Evolutionary conservation across 2,797 vertebrate genomes (phyloP).

Genomic region (Parotocinclus haroldoi): DNA sequence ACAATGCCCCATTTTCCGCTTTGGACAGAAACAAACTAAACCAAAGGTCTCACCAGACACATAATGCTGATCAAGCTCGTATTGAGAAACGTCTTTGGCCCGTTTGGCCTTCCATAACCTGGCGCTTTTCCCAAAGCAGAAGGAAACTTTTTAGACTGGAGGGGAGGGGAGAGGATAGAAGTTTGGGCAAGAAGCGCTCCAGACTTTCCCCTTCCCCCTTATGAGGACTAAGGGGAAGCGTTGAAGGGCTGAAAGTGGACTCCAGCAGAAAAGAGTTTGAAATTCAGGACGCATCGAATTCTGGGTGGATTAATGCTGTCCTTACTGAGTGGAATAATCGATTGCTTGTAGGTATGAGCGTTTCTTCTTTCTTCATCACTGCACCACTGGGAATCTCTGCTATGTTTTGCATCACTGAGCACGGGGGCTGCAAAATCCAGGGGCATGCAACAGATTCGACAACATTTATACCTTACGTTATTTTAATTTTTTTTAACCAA

Average conservation of each 20-base stretch:
- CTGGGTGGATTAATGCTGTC: constrained; percentile 63
- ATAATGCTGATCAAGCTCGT: too few species aligned
- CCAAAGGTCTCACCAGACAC: too few species aligned
- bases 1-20: too few species aligned
- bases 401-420: neutral
- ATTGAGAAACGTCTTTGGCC: neutral
- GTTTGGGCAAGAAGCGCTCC: constrained; percentile 58
- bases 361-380: constrained; percentile 24
- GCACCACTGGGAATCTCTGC: neutral
- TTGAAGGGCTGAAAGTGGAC: constrained; percentile 40
- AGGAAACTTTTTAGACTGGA: constrained; percentile 30
- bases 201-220: constrained; percentile 40
- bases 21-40: too few species aligned
- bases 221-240: constrained; percentile 50
- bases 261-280: constrained; percentile 21
- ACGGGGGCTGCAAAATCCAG: too few species aligned
- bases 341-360: constrained; percentile 62
- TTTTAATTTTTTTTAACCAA: neutral
- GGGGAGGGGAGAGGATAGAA: constrained; percentile 60
- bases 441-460: neutral
- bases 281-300: constrained; percentile 26
- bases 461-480: neutral
- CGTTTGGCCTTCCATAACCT: constrained; percentile 24
- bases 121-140: constrained; percentile 1
- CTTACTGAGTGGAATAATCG: constrained; percentile 55